These are phyloP conservation scores for Meandrina meandrites DNA, from an alignment of 92 coral and sea anemone genomes.

Conservation along the genomic window DNA sequence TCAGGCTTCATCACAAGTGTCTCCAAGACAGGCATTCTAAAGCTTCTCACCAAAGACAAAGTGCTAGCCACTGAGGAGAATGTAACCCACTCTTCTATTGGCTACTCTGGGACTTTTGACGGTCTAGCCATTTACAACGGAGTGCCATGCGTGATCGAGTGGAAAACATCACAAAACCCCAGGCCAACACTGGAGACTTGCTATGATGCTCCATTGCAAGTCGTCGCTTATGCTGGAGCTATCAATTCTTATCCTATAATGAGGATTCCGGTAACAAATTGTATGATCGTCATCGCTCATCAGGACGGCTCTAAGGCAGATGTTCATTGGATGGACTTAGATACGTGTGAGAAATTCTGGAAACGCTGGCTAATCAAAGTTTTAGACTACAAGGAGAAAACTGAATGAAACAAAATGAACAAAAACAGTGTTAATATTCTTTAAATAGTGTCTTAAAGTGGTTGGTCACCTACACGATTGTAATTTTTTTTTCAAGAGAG, in stretches of 20 bases:
- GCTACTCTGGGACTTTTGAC: slow-evolving; percentile 86
- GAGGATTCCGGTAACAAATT: slow-evolving; percentile 64
- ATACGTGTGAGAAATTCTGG: slow-evolving; percentile 80
- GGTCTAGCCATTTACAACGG: slow-evolving; percentile 83
- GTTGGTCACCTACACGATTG: background rate
- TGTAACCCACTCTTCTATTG: slow-evolving; percentile 71
- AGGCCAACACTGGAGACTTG: slow-evolving; percentile 73
- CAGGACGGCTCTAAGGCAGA: slow-evolving; percentile 91
- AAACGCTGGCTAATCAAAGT: slow-evolving; percentile 84
- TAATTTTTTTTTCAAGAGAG: background rate
- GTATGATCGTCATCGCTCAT: slow-evolving; percentile 80
- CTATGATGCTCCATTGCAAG: slow-evolving; percentile 88
- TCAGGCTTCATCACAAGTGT: slow-evolving; percentile 56
- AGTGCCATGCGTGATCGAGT: slow-evolving; percentile 87
- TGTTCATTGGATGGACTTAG: slow-evolving; percentile 86
- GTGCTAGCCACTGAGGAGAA: slow-evolving; percentile 79
- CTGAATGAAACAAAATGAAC: slow-evolving; percentile 2
- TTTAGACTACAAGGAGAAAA: slow-evolving; percentile 56
- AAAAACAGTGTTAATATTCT: background rate
- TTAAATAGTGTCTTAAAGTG: background rate
- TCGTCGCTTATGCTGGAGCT: slow-evolving; percentile 98
- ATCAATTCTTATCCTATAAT: slow-evolving; percentile 73
- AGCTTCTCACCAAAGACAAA: slow-evolving; percentile 28
- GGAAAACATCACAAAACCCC: slow-evolving; percentile 90
- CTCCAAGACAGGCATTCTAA: slow-evolving; percentile 39